Evolutionary conservation across 2,113 vertebrate genomes (phyloP).

Genomic region (Saccopteryx bilineata): DNA sequence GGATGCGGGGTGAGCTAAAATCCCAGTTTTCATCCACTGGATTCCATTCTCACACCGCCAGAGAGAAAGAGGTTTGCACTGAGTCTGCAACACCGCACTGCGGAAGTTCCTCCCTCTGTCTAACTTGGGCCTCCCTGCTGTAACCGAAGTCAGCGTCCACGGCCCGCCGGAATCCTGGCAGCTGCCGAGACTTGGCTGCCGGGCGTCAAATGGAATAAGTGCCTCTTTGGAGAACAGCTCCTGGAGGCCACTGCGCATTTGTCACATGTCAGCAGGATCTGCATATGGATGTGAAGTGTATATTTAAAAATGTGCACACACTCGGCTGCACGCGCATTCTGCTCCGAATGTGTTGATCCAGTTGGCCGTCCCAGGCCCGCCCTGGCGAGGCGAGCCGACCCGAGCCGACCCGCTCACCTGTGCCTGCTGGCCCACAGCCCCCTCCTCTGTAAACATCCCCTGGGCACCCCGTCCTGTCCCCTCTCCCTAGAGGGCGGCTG

Average conservation of each 20-base stretch:
- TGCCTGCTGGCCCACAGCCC: slow-evolving; percentile 20
- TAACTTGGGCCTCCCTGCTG: background rate
- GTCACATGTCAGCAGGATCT: slow-evolving; percentile 78
- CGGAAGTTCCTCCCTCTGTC: slow-evolving; percentile 39
- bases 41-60: background rate
- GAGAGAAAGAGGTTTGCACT: background rate
- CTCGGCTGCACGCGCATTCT: slow-evolving; percentile 47
- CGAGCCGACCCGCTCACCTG: background rate
- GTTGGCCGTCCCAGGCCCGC: slow-evolving; percentile 55
- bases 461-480: background rate
- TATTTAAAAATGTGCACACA: slow-evolving; percentile 83
- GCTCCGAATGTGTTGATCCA: slow-evolving; percentile 72
- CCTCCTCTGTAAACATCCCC: background rate
- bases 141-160: slow-evolving; percentile 36
- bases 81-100: background rate
- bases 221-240: slow-evolving; percentile 78
- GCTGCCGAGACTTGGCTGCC: slow-evolving; percentile 67
- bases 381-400: background rate
- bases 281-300: slow-evolving; percentile 76
- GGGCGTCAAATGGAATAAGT: slow-evolving; percentile 80
- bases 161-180: slow-evolving; percentile 53
- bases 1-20: background rate
- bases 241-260: slow-evolving; percentile 76
- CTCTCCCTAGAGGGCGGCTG: background rate
- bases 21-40: background rate